Conservation (phyloP, 2,797 vertebrate species). For the Crenichthys baileyi region DNA sequence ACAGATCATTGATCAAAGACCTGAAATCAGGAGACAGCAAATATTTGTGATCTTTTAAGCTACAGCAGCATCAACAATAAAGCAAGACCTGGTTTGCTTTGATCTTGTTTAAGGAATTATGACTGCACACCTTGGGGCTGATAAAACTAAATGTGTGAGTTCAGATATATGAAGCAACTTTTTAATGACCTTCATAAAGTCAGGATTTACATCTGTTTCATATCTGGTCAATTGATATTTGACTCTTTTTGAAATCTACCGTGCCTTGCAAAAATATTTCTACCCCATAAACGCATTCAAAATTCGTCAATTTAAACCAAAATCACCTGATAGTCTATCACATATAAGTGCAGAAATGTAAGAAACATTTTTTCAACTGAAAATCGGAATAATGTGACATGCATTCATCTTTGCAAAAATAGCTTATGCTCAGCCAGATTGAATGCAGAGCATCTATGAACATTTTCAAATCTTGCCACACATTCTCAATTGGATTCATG, state of each 20-base stretch:
- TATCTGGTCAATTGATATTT: conserved; percentile 15
- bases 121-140: conserved; percentile 33
- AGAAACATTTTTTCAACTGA: not conserved
- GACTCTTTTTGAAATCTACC: conserved; percentile 21
- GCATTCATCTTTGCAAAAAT: not conserved
- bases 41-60: conserved; percentile 69
- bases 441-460: not conserved
- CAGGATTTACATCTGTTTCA: conserved; percentile 28
- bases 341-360: not conserved
- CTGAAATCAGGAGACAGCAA: conserved; percentile 65
- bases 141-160: conserved; percentile 42
- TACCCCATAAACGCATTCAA: not conserved
- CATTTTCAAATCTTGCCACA: not conserved
- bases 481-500: not conserved
- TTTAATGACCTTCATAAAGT: conserved; percentile 11
- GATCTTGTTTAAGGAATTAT: conserved; percentile 50
- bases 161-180: conserved; percentile 30
- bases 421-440: not conserved
- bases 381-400: not conserved
- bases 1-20: conserved; percentile 70
- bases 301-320: conserved; percentile 18
- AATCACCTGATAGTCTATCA: not conserved
- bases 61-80: conserved; percentile 53
- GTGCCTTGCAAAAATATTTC: not conserved
- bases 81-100: conserved; percentile 40